Percentiles rank a stretch among this genome's conserved stretches.
Evolutionary conservation across 2,888 invertebrate species (phyloP).

Genomic region (Trimorus sp.): DNA sequence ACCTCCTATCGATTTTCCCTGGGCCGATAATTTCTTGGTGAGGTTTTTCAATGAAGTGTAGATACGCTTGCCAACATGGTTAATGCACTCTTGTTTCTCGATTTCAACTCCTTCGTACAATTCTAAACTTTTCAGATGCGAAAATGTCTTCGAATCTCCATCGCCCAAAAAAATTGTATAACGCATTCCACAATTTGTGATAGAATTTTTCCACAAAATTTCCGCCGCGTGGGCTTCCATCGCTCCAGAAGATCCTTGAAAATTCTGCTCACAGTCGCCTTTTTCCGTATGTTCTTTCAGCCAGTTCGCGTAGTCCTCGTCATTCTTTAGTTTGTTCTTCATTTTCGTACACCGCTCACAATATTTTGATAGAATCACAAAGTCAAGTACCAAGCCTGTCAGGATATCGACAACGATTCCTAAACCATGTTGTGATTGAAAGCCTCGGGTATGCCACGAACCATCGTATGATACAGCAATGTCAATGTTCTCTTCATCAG

Average conservation of each 20-base stretch:
- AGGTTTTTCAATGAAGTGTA: constrained; percentile 33
- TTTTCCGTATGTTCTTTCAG: constrained; percentile 20
- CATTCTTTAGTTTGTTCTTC: constrained; percentile 2
- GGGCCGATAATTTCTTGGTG: neutral
- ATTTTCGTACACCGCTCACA: constrained; percentile 20
- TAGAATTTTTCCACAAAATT: constrained; percentile 16
- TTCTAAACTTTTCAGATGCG: constrained; percentile 19
- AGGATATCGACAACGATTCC: constrained; percentile 34
- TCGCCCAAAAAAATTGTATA: constrained; percentile 13
- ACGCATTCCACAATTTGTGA: constrained; percentile 19
- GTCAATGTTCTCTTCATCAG: constrained; percentile 9
- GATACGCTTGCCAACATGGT: constrained; percentile 21
- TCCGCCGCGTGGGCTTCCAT: constrained; percentile 33
- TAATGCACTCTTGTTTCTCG: constrained; percentile 16
- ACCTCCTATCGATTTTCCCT: neutral
- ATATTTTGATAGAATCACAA: constrained; percentile 40
- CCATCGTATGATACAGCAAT: constrained; percentile 28
- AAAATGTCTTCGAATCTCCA: constrained; percentile 22
- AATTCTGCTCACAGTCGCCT: constrained; percentile 26
- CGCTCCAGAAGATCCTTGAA: constrained; percentile 12
- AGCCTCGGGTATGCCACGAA: constrained; percentile 23
- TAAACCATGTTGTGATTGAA: constrained; percentile 15
- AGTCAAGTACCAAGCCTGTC: constrained; percentile 49
- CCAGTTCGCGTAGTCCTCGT: too few species aligned
- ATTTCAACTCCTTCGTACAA: constrained; percentile 17